Base-by-base conservation (phyloP, 2,888 invertebrate genomes). In the Megamerina dolium region DNA sequence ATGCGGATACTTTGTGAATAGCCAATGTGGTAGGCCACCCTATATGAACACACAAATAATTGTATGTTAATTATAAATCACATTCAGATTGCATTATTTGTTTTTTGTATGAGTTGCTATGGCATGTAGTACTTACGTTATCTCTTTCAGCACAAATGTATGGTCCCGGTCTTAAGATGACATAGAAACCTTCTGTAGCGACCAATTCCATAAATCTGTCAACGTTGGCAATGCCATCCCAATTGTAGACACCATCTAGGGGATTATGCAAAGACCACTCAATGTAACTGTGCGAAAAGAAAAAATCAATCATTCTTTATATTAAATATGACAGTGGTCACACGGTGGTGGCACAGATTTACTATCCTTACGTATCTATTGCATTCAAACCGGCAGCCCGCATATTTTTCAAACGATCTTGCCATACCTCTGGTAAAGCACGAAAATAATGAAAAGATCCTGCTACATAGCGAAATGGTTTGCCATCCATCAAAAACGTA, bases 121-220 rank as follows among this genome's bases (percentile, higher is more conserved):
- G n/a, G n/a, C n/a, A n/a, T n/a, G n/a, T n/a, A n/a, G n/a, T 19
- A 38, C 53, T 53, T 63, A 77, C 80, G 66, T 79, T 72, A 57
- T 94, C 92, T 70, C 91, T 80, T 73, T 95, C 94, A 8, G 87
- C 90, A 66, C 91, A 91, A 54, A 94, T 92, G 59, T 90, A 94
- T 0, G 94, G 94, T 0, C 94, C 94, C 1, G 89, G 83, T 19
- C 94, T 74, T 1, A 94, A 69, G 19, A 93, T 77, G 1, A 91
- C 88, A n/a, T 83, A 74, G 16, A 95, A 73, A 23, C 82, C 87
- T 61, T 85, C 83, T 51, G 86, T 80, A 46, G 85, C 79, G 0
- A 92, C 93, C 8, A 78, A 72, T 58, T 80, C 70, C 10, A 91
- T 71, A 63, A 87, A 92, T 33, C 74, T 68, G 4, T 75, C 79